These are phyloP conservation scores for Pollachius pollachius DNA, from an alignment of 2,113 vertebrate genomes.

Conservation along the genomic window DNA sequence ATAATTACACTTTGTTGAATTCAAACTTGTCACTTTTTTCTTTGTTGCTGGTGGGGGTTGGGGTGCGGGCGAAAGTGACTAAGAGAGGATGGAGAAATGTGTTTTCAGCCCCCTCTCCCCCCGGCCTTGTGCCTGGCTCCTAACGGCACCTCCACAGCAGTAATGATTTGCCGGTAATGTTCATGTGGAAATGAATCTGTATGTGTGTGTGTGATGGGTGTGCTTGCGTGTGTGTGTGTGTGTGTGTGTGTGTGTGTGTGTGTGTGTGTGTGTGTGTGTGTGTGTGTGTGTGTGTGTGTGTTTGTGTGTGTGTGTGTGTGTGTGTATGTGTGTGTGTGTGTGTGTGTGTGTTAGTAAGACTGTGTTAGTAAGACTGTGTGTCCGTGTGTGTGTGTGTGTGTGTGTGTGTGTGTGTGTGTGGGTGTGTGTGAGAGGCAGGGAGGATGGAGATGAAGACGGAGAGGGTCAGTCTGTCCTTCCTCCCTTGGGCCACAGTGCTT, in stretches of 20 bases:
- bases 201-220: background rate
- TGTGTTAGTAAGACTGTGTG: too few relatives aligned
- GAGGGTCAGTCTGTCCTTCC: conserved; percentile 47
- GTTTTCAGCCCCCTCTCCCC: too few relatives aligned
- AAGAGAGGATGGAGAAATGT: too few relatives aligned
- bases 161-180: conserved; percentile 56
- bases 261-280: too few relatives aligned
- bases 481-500: conserved; percentile 33
- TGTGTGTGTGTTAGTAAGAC: too few relatives aligned
- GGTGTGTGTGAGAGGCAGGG: background rate
- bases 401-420: background rate
- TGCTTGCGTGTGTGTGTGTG: conserved; percentile 7
- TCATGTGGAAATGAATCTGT: conserved; percentile 37
- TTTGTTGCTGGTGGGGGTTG: too few relatives aligned
- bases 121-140: conserved; percentile 40
- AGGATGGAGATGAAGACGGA: background rate
- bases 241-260: conserved; percentile 7
- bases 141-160: conserved; percentile 54
- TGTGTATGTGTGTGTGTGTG: too few relatives aligned
- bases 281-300: too few relatives aligned
- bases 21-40: too few relatives aligned
- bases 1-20: too few relatives aligned
- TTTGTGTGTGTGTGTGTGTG: too few relatives aligned
- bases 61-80: too few relatives aligned
- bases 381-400: background rate